Conservation (phyloP, 1,140 invertebrate species). For the Acyrthosiphon pisum region DNA sequence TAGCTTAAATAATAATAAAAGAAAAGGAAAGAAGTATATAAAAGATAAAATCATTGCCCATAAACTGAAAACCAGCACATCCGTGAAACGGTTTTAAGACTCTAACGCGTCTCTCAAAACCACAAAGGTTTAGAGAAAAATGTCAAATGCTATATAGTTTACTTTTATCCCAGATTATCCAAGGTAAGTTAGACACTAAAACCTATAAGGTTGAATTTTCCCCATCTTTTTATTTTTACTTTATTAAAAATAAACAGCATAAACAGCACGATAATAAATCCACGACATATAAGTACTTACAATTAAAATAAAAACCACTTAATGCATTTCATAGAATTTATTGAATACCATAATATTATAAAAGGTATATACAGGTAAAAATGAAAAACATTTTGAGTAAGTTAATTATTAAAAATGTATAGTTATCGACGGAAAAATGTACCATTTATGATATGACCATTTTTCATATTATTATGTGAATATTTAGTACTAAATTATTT, state of each 20-base stretch:
- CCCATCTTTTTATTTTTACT: not conserved
- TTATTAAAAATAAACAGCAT: slow-evolving; percentile 6
- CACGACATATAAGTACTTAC: not conserved
- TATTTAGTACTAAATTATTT: not conserved
- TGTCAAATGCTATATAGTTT: slow-evolving; percentile 19
- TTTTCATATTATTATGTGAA: not conserved
- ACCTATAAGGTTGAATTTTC: not conserved
- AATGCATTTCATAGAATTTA: not conserved
- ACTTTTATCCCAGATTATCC: slow-evolving; percentile 37
- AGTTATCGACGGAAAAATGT: not conserved
- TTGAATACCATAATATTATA: not conserved
- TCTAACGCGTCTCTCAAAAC: not conserved
- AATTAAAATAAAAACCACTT: not conserved
- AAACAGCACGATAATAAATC: not conserved
- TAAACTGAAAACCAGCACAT: slow-evolving; percentile 25
- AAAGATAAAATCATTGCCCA: slow-evolving; percentile 24
- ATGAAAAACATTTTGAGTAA: not conserved
- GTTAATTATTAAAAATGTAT: not conserved
- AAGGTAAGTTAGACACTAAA: slow-evolving; percentile 27
- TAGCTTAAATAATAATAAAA: slow-evolving; percentile 10
- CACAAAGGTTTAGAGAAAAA: slow-evolving; percentile 36
- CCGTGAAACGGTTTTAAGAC: slow-evolving; percentile 17
- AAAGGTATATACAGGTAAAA: no score
- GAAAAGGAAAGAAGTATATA: not conserved
- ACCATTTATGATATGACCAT: not conserved